Base-by-base conservation (phyloP, 2,888 invertebrate genomes). In the Caenorhabditis sp. region DNA sequence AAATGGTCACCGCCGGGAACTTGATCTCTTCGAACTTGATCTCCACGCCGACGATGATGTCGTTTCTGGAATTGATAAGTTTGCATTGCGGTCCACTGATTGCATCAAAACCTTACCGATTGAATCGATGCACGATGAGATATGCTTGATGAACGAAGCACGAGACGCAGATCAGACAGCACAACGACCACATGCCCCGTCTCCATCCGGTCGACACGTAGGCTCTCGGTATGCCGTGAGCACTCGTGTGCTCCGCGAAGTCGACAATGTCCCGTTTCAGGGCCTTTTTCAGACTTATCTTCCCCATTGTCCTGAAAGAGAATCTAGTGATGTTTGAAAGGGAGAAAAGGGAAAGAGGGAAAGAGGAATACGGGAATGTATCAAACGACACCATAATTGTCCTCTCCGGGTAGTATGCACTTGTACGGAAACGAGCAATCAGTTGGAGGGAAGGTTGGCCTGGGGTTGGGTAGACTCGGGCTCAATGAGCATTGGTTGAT, bases 31-130 rank as follows among this genome's bases (percentile, higher is more conserved):
- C 90, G 71, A 91, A 91, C 76, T 89, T 91, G 62, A 91, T 85
- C 81, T 91, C 90, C 11, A 91, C 91, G 18, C 88, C 89, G 56
- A 91, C 91, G 40, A 91, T 90, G 20, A 90, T 91, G 82, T 91
- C 90, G 60, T 91, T 91, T 50, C 90, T 87, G 56, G 51, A 79
- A 67, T 15, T 15, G 18, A 9, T 9, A 15, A 13, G 2, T 9
- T 32, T n/a, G n/a, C n/a, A n/a, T n/a, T n/a, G n/a, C n/a, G n/a
- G n/a, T 56, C 6, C 9, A 32, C 32, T 6, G 32, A 32, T 32
- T 2, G 37, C 3, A 37, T 15, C 22, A 8, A 24, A 18, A 28
- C n/a, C n/a, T n/a, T 20, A 85, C 87, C 86, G 80, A 35, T 80
- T 72, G 60, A 91, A 91, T 60, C 90, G 79, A 28, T 86, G 68